A percentile compares a stretch with the other conserved stretches of the same genome.
Evolutionary conservation across 2,888 invertebrate genomes (phyloP).

Genomic region (Myopa testacea): DNA sequence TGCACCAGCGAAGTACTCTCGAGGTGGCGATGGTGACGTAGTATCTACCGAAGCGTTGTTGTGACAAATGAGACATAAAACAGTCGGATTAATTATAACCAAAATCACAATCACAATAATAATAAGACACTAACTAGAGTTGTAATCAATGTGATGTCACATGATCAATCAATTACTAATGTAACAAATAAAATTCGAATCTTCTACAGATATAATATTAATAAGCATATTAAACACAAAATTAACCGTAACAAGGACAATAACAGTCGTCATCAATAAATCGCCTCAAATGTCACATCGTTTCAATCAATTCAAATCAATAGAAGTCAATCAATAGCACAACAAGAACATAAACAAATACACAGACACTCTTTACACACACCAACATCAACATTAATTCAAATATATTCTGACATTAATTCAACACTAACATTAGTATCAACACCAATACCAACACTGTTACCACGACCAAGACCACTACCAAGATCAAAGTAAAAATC

Average conservation of each 20-base stretch:
- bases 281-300: too few relatives aligned
- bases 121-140: neutral
- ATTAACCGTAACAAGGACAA: too few relatives aligned
- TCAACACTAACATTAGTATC: neutral
- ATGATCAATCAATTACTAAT: neutral
- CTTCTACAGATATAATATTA: constrained; percentile 9
- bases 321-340: too few relatives aligned
- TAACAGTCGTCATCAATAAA: too few relatives aligned
- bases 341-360: too few relatives aligned
- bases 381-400: constrained; percentile 34
- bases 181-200: constrained; percentile 8
- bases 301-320: too few relatives aligned
- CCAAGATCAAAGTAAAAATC: constrained; percentile 24
- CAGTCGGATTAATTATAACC: constrained; percentile 15
- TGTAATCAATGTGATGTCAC: neutral
- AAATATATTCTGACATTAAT: too few relatives aligned
- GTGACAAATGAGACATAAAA: constrained; percentile 14
- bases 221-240: neutral
- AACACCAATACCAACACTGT: constrained; percentile 38
- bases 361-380: too few relatives aligned
- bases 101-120: neutral
- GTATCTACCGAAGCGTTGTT: constrained; percentile 14
- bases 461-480: constrained; percentile 35
- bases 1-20: neutral
- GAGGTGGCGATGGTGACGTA: constrained; percentile 15